Evolutionary conservation across 2,888 invertebrate genomes (phyloP).

Genomic region (Nasonia oneida): DNA sequence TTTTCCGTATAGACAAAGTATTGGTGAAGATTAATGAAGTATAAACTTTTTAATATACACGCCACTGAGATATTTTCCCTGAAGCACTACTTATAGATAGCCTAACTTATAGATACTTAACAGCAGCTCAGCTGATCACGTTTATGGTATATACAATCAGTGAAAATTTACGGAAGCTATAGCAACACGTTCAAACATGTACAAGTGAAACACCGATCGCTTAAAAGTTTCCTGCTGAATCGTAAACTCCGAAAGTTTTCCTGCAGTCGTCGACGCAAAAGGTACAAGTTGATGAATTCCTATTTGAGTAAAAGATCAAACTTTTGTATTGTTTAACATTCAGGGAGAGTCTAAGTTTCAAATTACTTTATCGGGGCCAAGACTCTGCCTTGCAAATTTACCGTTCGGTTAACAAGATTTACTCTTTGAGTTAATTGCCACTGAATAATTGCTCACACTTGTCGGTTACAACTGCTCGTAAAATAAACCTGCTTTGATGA

Average conservation of each 20-base stretch:
- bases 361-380: neutral
- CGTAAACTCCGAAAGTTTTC: neutral
- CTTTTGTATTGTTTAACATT: neutral
- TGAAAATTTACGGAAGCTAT: too few species aligned
- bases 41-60: neutral
- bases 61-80: neutral
- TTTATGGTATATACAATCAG: too few species aligned
- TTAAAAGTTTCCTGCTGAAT: slow-evolving; percentile 11
- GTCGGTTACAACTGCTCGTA: neutral
- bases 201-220: neutral
- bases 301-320: neutral
- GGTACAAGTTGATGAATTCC: neutral
- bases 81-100: neutral
- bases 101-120: too few species aligned
- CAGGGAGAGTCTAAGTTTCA: neutral
- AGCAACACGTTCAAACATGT: neutral
- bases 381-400: neutral
- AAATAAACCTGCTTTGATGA: too few species aligned
- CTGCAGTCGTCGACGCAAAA: neutral
- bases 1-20: too few species aligned
- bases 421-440: neutral
- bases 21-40: too few species aligned
- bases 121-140: too few species aligned
- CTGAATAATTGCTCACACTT: neutral
- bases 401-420: neutral